These are phyloP conservation scores for Automeris io DNA, from an alignment of 2,888 invertebrate species.

Conservation along the genomic window DNA sequence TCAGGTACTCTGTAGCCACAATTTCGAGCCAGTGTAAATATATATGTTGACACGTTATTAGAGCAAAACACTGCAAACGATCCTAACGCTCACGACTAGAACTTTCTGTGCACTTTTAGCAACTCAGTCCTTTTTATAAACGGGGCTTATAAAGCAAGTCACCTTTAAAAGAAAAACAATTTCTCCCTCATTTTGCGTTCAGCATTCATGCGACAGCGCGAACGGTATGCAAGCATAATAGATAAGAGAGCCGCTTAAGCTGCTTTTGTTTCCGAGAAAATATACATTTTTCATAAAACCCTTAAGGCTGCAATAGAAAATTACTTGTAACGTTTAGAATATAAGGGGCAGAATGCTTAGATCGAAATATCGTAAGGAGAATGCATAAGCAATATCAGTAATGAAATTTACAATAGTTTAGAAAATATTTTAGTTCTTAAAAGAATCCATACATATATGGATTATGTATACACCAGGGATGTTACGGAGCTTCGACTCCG, in stretches of 20 bases:
- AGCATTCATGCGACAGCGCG: slow-evolving; percentile 49
- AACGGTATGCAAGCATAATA: slow-evolving; percentile 55
- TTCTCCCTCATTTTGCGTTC: slow-evolving; percentile 65
- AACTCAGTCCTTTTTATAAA: slow-evolving; percentile 8
- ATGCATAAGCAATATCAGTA: slow-evolving; percentile 32
- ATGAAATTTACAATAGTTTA: slow-evolving; percentile 39
- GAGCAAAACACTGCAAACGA: too few relatives aligned
- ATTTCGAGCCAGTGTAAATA: too few relatives aligned
- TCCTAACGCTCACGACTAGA: neutral
- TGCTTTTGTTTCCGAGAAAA: slow-evolving; percentile 64
- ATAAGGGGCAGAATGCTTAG: slow-evolving; percentile 22
- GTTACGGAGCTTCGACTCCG: too few relatives aligned
- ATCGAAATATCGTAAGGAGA: slow-evolving; percentile 14
- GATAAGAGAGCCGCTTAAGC: slow-evolving; percentile 59
- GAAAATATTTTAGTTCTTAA: slow-evolving; percentile 23
- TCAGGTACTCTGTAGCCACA: too few relatives aligned
- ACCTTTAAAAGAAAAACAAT: slow-evolving; percentile 58
- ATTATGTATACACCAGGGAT: too few relatives aligned
- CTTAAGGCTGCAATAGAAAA: slow-evolving; percentile 42
- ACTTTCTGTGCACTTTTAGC: neutral
- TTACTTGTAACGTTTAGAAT: slow-evolving; percentile 41
- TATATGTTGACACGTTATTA: too few relatives aligned
- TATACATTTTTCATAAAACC: slow-evolving; percentile 54
- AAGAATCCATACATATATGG: too few relatives aligned
- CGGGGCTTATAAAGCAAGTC: slow-evolving; percentile 27